These are phyloP conservation scores for Coendou prehensilis DNA, from an alignment of 2,797 vertebrate genomes.

Conservation along the genomic window DNA sequence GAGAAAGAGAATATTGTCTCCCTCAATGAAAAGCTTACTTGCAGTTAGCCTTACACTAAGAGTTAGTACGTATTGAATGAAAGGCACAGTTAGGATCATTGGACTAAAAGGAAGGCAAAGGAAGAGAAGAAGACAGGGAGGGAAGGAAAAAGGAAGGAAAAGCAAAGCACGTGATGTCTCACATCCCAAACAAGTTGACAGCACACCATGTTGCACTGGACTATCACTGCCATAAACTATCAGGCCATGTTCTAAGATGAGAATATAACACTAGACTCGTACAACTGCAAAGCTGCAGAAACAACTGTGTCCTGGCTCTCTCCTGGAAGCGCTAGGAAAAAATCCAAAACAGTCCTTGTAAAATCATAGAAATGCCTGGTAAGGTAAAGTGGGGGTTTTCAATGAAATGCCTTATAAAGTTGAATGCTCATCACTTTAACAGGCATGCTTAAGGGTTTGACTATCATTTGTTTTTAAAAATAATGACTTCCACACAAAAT, in stretches of 20 bases:
- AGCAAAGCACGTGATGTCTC: background rate
- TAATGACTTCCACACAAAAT: conserved; percentile 46
- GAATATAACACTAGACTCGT: background rate
- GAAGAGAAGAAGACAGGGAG: background rate
- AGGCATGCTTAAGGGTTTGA: conserved; percentile 8
- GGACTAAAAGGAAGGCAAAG: background rate
- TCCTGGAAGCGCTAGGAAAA: conserved; percentile 9
- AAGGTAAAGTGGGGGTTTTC: conserved; percentile 27
- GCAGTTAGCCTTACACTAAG: background rate
- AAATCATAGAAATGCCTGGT: conserved; percentile 35
- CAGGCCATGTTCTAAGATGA: background rate
- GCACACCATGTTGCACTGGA: background rate
- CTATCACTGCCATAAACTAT: background rate
- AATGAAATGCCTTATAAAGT: conserved; percentile 45
- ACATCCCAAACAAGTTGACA: background rate
- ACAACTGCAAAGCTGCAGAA: background rate
- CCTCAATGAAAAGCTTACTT: background rate
- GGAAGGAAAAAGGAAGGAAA: background rate
- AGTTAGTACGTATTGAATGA: background rate
- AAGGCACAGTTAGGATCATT: background rate
- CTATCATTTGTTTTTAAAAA: conserved; percentile 66
- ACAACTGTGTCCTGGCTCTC: background rate
- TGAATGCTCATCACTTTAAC: conserved; percentile 56
- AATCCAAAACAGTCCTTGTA: background rate
- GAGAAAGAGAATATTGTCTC: background rate